A percentile compares a stretch with the other conserved stretches of the same genome.
Evolutionary conservation across 2,888 invertebrate genomes (phyloP).

Genomic region (Mermis nigrescens): DNA sequence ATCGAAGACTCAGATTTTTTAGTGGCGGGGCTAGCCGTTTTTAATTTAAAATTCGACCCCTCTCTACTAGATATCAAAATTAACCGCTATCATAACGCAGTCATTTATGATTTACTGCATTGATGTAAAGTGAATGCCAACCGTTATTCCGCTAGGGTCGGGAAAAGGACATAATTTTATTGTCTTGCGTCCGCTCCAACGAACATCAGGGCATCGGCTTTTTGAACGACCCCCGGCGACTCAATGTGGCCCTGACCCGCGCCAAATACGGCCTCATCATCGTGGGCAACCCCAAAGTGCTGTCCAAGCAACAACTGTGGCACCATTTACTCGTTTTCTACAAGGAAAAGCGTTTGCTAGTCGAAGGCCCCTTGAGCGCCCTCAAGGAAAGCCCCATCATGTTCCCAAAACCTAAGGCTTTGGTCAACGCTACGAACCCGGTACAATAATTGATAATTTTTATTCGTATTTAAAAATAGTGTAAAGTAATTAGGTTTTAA

Average conservation of each 20-base stretch:
- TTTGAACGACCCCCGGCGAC: constrained; percentile 81
- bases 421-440: constrained; percentile 79
- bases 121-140: too few species aligned
- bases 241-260: constrained; percentile 91
- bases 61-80: too few species aligned
- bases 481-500: too few species aligned
- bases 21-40: too few species aligned
- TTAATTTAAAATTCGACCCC: too few species aligned
- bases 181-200: constrained; percentile 95
- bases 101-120: too few species aligned
- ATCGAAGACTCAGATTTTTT: too few species aligned
- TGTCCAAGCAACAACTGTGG: constrained; percentile 91
- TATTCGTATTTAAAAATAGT: too few species aligned
- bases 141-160: too few species aligned
- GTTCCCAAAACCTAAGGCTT: constrained; percentile 86
- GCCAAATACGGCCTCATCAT: constrained; percentile 85
- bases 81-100: too few species aligned
- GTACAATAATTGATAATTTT: too few species aligned
- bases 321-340: constrained; percentile 89
- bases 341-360: constrained; percentile 85
- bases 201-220: constrained; percentile 98
- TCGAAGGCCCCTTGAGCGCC: constrained; percentile 91
- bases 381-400: constrained; percentile 86
- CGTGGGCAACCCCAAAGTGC: constrained; percentile 93
- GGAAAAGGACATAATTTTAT: constrained; percentile 95